Conservation (phyloP, 2,888 invertebrate genomes). For the Odontocerum albicorne region DNA sequence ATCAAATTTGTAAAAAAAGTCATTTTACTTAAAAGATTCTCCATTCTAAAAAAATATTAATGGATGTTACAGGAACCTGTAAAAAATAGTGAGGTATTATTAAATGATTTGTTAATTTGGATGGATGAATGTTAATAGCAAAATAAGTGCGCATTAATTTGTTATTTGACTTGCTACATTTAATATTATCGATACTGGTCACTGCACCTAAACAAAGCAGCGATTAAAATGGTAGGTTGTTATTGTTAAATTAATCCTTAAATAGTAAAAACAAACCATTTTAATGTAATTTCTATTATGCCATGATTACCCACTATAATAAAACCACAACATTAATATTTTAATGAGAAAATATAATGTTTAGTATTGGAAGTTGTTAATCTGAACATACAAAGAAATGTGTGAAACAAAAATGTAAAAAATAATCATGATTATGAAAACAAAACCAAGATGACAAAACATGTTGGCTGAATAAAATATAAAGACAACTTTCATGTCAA, state of each 20-base stretch:
- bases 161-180: constrained; percentile 31
- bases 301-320: constrained; percentile 33
- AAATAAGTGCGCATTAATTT: constrained; percentile 30
- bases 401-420: no score
- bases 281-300: constrained; percentile 32
- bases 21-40: no score
- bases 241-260: no score
- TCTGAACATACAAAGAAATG: no score
- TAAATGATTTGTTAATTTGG: constrained; percentile 22
- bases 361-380: no score
- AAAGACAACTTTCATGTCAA: no score
- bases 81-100: constrained; percentile 4
- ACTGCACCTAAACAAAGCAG: constrained; percentile 13
- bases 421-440: no score
- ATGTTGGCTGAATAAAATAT: no score
- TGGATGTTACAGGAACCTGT: background rate
- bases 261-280: background rate
- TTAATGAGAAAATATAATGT: no score
- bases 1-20: no score
- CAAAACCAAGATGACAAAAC: no score
- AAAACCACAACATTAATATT: constrained; percentile 8
- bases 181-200: constrained; percentile 22
- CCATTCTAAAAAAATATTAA: background rate
- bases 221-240: constrained; percentile 8
- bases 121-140: constrained; percentile 37